Evolutionary conservation across 2,888 invertebrate species (phyloP), one percentile per base, ranked within the genome.

Genomic region (Acanthococcus lagerstroemiae): DNA sequence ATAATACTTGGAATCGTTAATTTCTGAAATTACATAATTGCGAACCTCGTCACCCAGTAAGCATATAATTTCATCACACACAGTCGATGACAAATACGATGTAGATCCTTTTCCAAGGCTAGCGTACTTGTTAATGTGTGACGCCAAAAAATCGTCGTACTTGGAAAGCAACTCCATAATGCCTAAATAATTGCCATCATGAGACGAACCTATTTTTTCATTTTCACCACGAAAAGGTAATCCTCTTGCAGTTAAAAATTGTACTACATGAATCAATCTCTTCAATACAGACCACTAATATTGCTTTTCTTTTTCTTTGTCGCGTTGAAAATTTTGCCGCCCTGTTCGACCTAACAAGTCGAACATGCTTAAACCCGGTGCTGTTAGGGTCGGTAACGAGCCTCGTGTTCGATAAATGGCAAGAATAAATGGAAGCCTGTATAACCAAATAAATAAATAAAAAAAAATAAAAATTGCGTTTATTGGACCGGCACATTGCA

Each of bases 61-160:
- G n/a, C 60, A 24, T 12, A 67, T 22, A 37, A 68, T 30, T 46
- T 56, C 66, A 30, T 57, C 52, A 30, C 56, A 66, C 26, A 56
- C 45, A 50, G 30, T 66, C n/a, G 48, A 52, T 57, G 57, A 66
- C 24, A 66, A 24, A 15, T 66, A 65, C 30, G 55, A 65, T 17
- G 37, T 27, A 37, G 17, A 37, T 25, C 55, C 45, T 27, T 37
- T 66, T 25, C 24, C 55, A 46, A 22, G 22, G 50, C 30, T 66
- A 21, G 19, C 37, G 57, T 66, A 66, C 56, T 56, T 45, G 21
- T 26, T 27, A 57, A 66, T 60, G 67, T 69, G 68, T 37, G 66
- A 57, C 30, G 55, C 27, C 52, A 69, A 46, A 25, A 70, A 25
- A 58, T 69, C 66, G 58, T 70, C 69, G 66, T 66, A 70, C 48